Conservation (phyloP, 2,888 invertebrate genomes). For the Lymantria monacha region DNA sequence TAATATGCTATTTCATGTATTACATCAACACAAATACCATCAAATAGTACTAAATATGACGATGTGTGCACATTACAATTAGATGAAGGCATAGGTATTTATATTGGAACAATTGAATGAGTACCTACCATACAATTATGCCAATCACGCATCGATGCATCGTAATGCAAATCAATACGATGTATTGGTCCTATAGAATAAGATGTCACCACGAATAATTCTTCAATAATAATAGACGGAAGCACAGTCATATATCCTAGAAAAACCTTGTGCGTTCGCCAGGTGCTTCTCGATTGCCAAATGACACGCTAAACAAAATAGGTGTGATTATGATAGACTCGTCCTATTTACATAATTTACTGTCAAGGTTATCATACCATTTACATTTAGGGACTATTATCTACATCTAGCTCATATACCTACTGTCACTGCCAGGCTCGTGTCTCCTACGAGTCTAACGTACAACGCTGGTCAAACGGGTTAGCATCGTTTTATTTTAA, state of each 20-base stretch:
- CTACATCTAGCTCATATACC: too few species aligned
- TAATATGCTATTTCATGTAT: too few species aligned
- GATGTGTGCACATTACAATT: constrained; percentile 36
- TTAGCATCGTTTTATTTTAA: too few species aligned
- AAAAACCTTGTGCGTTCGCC: constrained; percentile 3
- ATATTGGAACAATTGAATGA: constrained; percentile 51
- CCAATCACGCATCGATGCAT: constrained; percentile 55
- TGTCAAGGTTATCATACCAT: too few species aligned
- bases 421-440: too few species aligned
- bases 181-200: constrained; percentile 18
- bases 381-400: too few species aligned
- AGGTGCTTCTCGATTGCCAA: constrained; percentile 2
- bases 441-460: too few species aligned
- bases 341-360: constrained; percentile 25
- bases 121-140: constrained; percentile 48
- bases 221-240: constrained; percentile 22
- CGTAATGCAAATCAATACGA: constrained; percentile 40
- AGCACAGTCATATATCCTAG: constrained; percentile 7
- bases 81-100: constrained; percentile 43
- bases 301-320: constrained; percentile 10
- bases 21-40: too few species aligned
- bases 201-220: constrained; percentile 29
- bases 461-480: too few species aligned
- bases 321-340: constrained; percentile 5
- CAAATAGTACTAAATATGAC: not conserved